Base-by-base conservation (phyloP, 2,113 vertebrate species). In the Machaerirhynchus nigripectus region DNA sequence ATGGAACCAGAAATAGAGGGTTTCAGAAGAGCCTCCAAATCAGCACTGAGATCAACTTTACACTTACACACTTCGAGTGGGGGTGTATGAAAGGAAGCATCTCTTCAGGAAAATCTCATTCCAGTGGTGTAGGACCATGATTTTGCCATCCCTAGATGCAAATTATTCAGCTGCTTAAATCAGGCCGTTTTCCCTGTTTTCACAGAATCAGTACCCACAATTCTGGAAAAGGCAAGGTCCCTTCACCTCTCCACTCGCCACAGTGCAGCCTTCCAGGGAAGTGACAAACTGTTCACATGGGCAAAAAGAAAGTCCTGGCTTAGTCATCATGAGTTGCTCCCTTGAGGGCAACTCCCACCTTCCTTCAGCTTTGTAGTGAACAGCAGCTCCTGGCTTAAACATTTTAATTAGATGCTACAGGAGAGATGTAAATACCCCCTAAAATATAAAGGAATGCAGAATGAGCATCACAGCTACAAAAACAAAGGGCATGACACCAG, bases 1-100 rank as follows among this genome's bases (percentile, higher is more conserved):
- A 28, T 7, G 61, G 70, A 68, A 94, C 18, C 50, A 89, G 87
- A 76, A 85, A 79, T 18, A 79, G 56, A 90, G 49, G 55, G 70
- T 76, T 92, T 93, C 60, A 79, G 84, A 77, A 42, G 42, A 87
- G 76, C 56, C 80, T 91, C 84, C 74, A 63, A 74, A 78, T 60
- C 61, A 84, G 80, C 57, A 63, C 16, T 13, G 9, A 59, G 42
- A 89, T 65, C 70, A 50, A 30, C 70, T 67, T 84, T 23, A 46
- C 33, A 37, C 57, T 89, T 22, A 30, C 0, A 61, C 7, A 31
- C 50, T 24, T n/a, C 1, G 56, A 60, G 57, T 33, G 44, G 57
- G 46, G 33, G 60, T 21, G 57, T 35, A 59, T 13, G 49, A 85
- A 95, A 95, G 47, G 73, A 92, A 92, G 67, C 3, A 15, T 18